A percentile compares a stretch with the other conserved stretches of the same genome.
Conservation (phyloP, 2,888 invertebrate species). For the Dasysyrphus tricinctus region DNA sequence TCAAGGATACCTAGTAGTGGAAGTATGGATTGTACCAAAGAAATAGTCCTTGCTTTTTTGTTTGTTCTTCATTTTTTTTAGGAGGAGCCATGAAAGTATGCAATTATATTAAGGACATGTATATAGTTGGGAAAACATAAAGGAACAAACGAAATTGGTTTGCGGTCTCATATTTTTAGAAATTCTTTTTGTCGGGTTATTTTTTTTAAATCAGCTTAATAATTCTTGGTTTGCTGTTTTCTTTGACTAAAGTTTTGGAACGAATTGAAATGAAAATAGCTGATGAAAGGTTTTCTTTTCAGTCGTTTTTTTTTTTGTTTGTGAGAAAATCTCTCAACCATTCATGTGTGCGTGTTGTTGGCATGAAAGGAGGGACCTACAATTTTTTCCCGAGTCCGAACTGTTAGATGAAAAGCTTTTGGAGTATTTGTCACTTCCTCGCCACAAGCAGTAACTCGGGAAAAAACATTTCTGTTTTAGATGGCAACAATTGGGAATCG, state of each 20-base stretch:
- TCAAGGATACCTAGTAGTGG: slow-evolving; percentile 17
- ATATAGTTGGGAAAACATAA: background rate
- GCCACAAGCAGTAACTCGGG: too few relatives aligned
- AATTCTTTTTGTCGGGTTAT: slow-evolving; percentile 8
- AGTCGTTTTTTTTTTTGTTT: too few relatives aligned
- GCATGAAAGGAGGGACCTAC: too few relatives aligned
- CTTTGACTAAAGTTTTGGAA: background rate
- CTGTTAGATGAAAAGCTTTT: too few relatives aligned
- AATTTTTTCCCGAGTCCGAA: too few relatives aligned
- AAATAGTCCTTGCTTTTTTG: slow-evolving; percentile 1
- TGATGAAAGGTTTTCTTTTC: too few relatives aligned
- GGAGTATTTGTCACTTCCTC: too few relatives aligned
- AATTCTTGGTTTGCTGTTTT: background rate
- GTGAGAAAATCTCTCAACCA: too few relatives aligned
- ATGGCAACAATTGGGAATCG: too few relatives aligned
- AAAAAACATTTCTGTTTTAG: too few relatives aligned
- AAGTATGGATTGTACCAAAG: background rate
- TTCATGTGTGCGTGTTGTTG: too few relatives aligned
- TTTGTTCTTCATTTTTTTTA: background rate
- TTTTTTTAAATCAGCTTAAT: background rate
- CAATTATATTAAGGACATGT: slow-evolving; percentile 22
- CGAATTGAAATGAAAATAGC: background rate
- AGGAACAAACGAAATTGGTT: slow-evolving; percentile 14
- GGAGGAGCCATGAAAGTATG: background rate
- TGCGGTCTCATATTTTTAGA: background rate